A percentile compares a stretch with the other conserved stretches of the same genome.
Evolutionary conservation across 2,797 vertebrate species (phyloP).

Genomic region (Coilia nasus): DNA sequence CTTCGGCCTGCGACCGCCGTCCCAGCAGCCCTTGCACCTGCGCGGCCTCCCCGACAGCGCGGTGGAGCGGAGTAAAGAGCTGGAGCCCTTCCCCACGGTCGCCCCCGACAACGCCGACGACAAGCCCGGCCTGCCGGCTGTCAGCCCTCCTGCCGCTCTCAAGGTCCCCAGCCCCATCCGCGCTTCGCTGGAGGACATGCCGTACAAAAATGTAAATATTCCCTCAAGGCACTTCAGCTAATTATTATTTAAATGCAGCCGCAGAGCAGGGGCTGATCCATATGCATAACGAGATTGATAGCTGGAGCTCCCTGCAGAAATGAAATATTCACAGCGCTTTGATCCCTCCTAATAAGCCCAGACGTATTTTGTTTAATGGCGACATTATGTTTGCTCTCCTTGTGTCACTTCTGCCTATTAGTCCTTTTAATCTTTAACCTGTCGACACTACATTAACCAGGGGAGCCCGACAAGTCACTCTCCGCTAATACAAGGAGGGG

Average conservation of each 20-base stretch:
- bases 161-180: slow-evolving; percentile 80
- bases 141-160: slow-evolving; percentile 70
- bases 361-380: slow-evolving; percentile 75
- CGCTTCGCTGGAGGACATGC: slow-evolving; percentile 81
- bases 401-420: slow-evolving; percentile 76
- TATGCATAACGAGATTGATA: slow-evolving; percentile 87
- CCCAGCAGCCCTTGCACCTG: slow-evolving; percentile 65
- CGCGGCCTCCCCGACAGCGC: slow-evolving; percentile 56
- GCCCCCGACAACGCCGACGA: slow-evolving; percentile 65
- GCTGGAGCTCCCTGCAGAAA: slow-evolving; percentile 81
- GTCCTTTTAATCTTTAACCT: slow-evolving; percentile 80
- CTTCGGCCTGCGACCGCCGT: slow-evolving; percentile 61
- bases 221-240: slow-evolving; percentile 78
- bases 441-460: slow-evolving; percentile 72
- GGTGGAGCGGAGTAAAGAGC: slow-evolving; percentile 70
- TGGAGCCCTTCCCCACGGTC: slow-evolving; percentile 50
- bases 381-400: slow-evolving; percentile 73
- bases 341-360: slow-evolving; percentile 79
- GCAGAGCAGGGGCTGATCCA: slow-evolving; percentile 80
- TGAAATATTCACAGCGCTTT: slow-evolving; percentile 82
- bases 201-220: slow-evolving; percentile 98
- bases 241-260: slow-evolving; percentile 84
- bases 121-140: slow-evolving; percentile 63
- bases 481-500: slow-evolving; percentile 40
- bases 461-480: slow-evolving; percentile 42